Evolutionary conservation across 2,888 invertebrate genomes (phyloP).

Genomic region (Morpho achilles): DNA sequence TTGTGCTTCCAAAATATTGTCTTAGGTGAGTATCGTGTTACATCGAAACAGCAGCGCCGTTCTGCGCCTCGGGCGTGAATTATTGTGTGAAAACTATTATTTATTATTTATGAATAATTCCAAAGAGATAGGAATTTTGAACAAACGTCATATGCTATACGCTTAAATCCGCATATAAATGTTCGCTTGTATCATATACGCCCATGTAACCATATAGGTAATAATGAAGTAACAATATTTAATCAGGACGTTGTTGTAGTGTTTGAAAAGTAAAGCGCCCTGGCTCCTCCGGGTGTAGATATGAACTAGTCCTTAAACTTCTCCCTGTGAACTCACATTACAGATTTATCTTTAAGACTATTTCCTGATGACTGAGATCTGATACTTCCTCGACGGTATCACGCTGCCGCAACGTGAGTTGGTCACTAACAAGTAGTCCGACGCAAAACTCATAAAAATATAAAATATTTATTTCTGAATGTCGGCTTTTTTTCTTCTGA

Average conservation of each 20-base stretch:
- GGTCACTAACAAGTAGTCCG: no score
- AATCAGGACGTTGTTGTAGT: constrained; percentile 54
- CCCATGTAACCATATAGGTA: constrained; percentile 54
- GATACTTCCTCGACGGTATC: constrained; percentile 4
- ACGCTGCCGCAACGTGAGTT: background rate
- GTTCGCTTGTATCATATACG: constrained; percentile 36
- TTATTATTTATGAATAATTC: constrained; percentile 35
- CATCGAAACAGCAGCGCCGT: no score
- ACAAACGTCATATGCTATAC: constrained; percentile 52
- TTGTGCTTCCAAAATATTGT: no score
- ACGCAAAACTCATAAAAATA: no score
- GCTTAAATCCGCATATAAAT: constrained; percentile 18
- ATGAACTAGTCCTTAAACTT: constrained; percentile 57
- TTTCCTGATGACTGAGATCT: constrained; percentile 13
- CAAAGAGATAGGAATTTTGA: constrained; percentile 69
- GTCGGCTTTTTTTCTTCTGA: no score
- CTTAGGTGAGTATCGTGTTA: no score
- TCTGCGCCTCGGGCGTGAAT: background rate
- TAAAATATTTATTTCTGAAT: no score
- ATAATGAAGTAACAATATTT: constrained; percentile 43
- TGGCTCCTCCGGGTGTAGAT: constrained; percentile 52
- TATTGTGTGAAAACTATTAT: background rate
- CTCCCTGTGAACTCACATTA: constrained; percentile 13
- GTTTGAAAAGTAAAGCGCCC: constrained; percentile 38
- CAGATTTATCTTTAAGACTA: constrained; percentile 1